A percentile compares a stretch with the other conserved stretches of the same genome.
Conservation (phyloP, 2,888 invertebrate species). For the Malacosoma neustria region DNA sequence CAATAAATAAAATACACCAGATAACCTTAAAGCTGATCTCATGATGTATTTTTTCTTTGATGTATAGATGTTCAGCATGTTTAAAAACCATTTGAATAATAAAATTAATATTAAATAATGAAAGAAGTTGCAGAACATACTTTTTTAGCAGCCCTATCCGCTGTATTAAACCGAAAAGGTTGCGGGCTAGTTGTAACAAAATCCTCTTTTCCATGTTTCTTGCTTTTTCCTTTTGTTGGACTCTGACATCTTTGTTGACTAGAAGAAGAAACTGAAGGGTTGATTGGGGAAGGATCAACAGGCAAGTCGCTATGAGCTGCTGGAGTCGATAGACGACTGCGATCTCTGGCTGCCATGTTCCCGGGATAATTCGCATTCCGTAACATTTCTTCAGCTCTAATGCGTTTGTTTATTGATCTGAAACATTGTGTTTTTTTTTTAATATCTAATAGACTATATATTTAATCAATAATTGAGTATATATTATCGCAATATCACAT, state of each 20-base stretch:
- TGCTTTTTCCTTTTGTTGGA: slow-evolving; percentile 42
- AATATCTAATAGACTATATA: too few relatives aligned
- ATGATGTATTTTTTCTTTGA: too few relatives aligned
- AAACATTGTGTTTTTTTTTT: too few relatives aligned
- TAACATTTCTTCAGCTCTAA: slow-evolving; percentile 81
- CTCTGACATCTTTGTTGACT: slow-evolving; percentile 42
- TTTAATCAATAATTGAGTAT: too few relatives aligned
- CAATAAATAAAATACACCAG: too few relatives aligned
- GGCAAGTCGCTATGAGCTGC: slow-evolving; percentile 65
- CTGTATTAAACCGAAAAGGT: slow-evolving; percentile 69
- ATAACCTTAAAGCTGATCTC: too few relatives aligned
- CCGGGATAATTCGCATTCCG: slow-evolving; percentile 79
- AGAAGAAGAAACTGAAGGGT: slow-evolving; percentile 43
- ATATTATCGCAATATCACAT: too few relatives aligned
- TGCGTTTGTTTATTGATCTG: slow-evolving; percentile 78
- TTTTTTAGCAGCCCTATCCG: slow-evolving; percentile 59
- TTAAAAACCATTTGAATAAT: too few relatives aligned
- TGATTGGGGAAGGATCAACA: slow-evolving; percentile 55
- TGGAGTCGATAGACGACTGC: slow-evolving; percentile 58
- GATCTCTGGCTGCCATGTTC: slow-evolving; percentile 79
- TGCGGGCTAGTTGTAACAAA: slow-evolving; percentile 71
- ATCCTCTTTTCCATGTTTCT: slow-evolving; percentile 52
- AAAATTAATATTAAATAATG: too few relatives aligned
- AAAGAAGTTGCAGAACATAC: too few relatives aligned
- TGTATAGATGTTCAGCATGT: too few relatives aligned